A percentile compares a stretch with the other conserved stretches of the same genome.
Evolutionary conservation across 2,113 vertebrate genomes (phyloP).

Genomic region (Cyanoderma ruficeps): DNA sequence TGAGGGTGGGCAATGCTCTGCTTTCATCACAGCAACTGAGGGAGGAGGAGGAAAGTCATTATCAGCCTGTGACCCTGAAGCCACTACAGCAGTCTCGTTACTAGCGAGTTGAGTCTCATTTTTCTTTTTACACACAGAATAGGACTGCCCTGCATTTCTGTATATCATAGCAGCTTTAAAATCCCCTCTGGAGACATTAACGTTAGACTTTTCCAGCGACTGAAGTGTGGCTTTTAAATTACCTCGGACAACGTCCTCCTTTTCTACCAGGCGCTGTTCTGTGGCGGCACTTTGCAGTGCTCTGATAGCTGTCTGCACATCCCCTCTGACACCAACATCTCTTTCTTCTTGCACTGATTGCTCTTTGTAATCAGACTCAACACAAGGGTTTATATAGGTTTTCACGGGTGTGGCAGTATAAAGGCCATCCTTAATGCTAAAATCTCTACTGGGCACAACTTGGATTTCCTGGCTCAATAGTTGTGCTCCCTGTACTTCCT

Average conservation of each 20-base stretch:
- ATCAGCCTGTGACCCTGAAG: conserved; percentile 59
- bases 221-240: conserved; percentile 85
- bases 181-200: conserved; percentile 84
- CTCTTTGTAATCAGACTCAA: conserved; percentile 76
- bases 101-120: conserved; percentile 29
- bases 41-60: conserved; percentile 78
- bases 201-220: conserved; percentile 86
- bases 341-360: conserved; percentile 77
- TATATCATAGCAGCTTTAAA: conserved; percentile 87
- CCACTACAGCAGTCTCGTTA: conserved; percentile 46
- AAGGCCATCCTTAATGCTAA: conserved; percentile 72
- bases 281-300: conserved; percentile 67
- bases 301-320: conserved; percentile 78
- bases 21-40: conserved; percentile 76
- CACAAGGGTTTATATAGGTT: conserved; percentile 71
- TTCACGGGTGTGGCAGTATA: conserved; percentile 69
- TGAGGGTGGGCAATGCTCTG: conserved; percentile 46
- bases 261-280: conserved; percentile 76
- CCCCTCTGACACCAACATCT: conserved; percentile 76
- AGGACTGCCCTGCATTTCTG: conserved; percentile 77
- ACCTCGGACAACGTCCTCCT: conserved; percentile 85
- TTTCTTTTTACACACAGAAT: conserved; percentile 65
- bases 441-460: conserved; percentile 69
- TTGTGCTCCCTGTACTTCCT: conserved; percentile 71
- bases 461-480: conserved; percentile 67